Percentiles rank a stretch among this genome's conserved stretches.
These are phyloP conservation scores for Suncus etruscus DNA, from an alignment of 2,113 vertebrate genomes.

Conservation along the genomic window DNA sequence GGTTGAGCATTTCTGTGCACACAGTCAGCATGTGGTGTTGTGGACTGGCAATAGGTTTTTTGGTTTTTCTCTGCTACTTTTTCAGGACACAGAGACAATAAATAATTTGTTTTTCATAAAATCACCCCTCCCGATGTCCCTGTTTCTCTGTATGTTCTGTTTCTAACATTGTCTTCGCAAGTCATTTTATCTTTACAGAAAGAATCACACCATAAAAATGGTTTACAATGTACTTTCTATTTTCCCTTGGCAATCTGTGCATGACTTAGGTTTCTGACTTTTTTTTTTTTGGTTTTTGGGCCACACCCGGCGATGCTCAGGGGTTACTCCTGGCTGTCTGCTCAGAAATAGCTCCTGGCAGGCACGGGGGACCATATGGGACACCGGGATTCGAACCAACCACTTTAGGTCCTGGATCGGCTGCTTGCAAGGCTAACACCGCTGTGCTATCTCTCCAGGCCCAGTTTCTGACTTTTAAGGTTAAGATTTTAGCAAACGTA, in stretches of 20 bases:
- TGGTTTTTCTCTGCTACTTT: background rate
- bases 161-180: background rate
- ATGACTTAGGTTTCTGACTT: background rate
- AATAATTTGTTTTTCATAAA: background rate
- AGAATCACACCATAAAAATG: background rate
- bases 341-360: too few relatives aligned
- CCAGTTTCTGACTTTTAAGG: background rate
- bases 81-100: background rate
- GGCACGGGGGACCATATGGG: too few relatives aligned
- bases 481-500: background rate
- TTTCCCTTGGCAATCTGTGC: background rate
- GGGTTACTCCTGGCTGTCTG: too few relatives aligned
- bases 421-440: too few relatives aligned
- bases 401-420: too few relatives aligned
- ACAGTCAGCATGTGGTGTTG: too few relatives aligned
- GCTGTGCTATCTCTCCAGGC: too few relatives aligned
- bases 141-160: background rate
- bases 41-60: background rate
- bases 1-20: too few relatives aligned
- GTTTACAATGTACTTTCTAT: background rate
- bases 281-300: background rate
- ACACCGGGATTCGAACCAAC: too few relatives aligned
- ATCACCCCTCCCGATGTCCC: background rate
- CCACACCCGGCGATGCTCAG: too few relatives aligned
- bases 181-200: too few relatives aligned